phyloP scores from a whole-genome alignment of 2,797 vertebrate genomes.

The Prunella strophiata region DNA sequence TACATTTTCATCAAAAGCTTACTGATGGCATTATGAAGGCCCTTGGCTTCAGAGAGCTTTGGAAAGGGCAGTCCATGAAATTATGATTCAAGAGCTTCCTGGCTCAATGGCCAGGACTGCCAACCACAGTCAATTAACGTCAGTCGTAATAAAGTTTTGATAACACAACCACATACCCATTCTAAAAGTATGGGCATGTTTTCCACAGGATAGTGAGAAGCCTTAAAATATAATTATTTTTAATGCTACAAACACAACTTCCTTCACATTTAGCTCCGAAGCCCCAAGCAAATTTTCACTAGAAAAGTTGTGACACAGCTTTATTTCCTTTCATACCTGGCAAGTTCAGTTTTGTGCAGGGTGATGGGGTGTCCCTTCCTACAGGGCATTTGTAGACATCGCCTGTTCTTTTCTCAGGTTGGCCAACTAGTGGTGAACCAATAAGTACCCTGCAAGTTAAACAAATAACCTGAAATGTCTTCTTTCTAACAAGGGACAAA shows the following conservation, averaged over 20 bases:
- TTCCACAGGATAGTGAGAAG: neutral
- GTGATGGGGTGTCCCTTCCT: conserved; percentile 69
- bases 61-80: neutral
- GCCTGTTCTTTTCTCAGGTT: conserved; percentile 89
- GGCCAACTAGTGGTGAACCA: conserved; percentile 92
- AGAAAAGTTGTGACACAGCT: neutral
- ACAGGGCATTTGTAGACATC: conserved; percentile 97
- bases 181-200: neutral
- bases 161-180: neutral
- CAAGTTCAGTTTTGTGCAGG: conserved; percentile 88
- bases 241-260: neutral
- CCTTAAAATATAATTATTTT: neutral
- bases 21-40: neutral
- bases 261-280: neutral
- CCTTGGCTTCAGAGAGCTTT: neutral
- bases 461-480: neutral
- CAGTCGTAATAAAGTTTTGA: neutral
- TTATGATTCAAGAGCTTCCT: neutral
- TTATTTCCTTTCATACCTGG: conserved; percentile 83
- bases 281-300: neutral
- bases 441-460: conserved; percentile 89
- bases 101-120: neutral
- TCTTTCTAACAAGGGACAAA: neutral
- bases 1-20: neutral
- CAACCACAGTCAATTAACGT: neutral